Conservation (phyloP, 2,888 invertebrate species). For the Tortricodes alternella region DNA sequence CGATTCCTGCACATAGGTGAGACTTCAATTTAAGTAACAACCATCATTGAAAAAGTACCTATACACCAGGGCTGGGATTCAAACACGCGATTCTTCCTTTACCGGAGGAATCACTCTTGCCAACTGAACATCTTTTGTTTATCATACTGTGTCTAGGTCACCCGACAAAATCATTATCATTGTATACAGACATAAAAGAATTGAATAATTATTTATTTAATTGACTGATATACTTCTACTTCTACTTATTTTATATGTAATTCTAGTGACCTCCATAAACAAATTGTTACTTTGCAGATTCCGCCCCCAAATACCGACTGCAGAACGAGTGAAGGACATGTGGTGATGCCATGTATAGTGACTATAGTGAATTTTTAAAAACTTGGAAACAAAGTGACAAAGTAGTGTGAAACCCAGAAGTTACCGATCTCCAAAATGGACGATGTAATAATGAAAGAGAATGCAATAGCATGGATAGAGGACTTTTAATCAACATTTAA, state of each 20-base stretch:
- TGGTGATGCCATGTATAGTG: conserved; percentile 63
- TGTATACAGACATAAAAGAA: too few species aligned
- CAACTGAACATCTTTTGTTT: not conserved
- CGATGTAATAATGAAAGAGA: conserved; percentile 13
- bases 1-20: conserved; percentile 70
- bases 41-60: too few species aligned
- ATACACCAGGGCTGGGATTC: too few species aligned
- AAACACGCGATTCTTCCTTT: too few species aligned
- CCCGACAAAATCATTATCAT: not conserved
- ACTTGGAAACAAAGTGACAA: conserved; percentile 20
- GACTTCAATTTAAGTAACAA: conserved; percentile 29
- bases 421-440: conserved; percentile 33
- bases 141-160: not conserved
- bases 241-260: too few species aligned
- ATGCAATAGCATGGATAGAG: not conserved
- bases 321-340: conserved; percentile 82
- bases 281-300: conserved; percentile 64
- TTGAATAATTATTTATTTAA: too few species aligned
- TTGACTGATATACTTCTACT: too few species aligned
- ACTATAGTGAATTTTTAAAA: conserved; percentile 18
- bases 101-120: too few species aligned
- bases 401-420: conserved; percentile 26
- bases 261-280: too few species aligned
- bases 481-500: not conserved
- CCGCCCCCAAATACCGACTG: conserved; percentile 73